A percentile compares a stretch with the other conserved stretches of the same genome.
phyloP scores from a whole-genome alignment of 2,113 vertebrate genomes.

The Chinchilla lanigera region DNA sequence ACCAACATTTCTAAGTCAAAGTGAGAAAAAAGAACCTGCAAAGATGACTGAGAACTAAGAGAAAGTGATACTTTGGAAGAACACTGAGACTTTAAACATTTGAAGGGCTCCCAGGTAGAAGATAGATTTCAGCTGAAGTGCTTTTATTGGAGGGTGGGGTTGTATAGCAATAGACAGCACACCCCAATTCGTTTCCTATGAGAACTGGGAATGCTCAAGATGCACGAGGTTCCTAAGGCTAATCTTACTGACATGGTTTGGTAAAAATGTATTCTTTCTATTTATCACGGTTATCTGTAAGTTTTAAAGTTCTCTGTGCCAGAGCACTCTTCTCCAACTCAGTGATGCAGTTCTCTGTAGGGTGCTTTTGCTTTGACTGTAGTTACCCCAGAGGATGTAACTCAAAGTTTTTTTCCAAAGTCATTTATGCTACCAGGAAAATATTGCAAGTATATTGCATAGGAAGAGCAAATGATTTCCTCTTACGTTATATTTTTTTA shows the following conservation, averaged over 20 bases:
- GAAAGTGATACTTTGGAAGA: not conserved
- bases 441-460: not conserved
- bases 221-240: not conserved
- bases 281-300: not conserved
- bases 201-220: not conserved
- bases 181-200: not conserved
- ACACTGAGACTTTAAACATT: not conserved
- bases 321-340: not conserved
- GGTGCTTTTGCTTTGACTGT: not conserved
- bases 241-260: not conserved
- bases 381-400: not conserved
- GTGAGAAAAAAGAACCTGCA: not conserved
- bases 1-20: not conserved
- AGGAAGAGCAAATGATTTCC: not conserved
- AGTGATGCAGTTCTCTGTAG: not conserved
- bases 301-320: conserved; percentile 26
- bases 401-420: conserved; percentile 32
- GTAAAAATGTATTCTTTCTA: not conserved
- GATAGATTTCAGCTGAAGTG: not conserved
- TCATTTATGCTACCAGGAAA: conserved; percentile 17
- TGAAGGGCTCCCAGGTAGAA: not conserved
- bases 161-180: not conserved
- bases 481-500: not conserved
- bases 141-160: not conserved
- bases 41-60: not conserved